Percentiles rank a stretch among this genome's conserved stretches.
Conservation (phyloP, 1,140 invertebrate genomes). For the Monochamus saltuarius region DNA sequence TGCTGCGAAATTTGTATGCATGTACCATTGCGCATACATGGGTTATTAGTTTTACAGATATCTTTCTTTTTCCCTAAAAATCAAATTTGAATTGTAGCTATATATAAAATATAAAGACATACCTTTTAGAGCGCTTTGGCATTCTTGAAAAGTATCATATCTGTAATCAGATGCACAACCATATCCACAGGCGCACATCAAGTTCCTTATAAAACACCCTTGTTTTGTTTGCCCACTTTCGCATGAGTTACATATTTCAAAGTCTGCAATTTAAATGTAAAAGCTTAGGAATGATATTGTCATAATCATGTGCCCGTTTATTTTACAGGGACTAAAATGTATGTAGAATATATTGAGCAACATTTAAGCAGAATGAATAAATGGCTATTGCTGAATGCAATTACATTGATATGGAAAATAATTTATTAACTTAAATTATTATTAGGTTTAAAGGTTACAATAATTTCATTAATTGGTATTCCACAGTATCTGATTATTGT, state of each 20-base stretch:
- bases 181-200: slow-evolving; percentile 56
- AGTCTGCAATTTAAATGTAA: slow-evolving; percentile 29
- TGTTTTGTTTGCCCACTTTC: slow-evolving; percentile 54
- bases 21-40: slow-evolving; percentile 64
- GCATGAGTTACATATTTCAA: slow-evolving; percentile 40
- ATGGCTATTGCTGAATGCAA: too few relatives aligned
- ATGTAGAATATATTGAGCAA: too few relatives aligned
- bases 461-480: too few relatives aligned
- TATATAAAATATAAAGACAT: slow-evolving; percentile 8
- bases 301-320: too few relatives aligned
- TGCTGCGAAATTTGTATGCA: slow-evolving; percentile 68
- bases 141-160: slow-evolving; percentile 54
- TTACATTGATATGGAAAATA: too few relatives aligned
- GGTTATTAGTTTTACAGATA: slow-evolving; percentile 59
- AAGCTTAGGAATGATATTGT: too few relatives aligned
- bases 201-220: slow-evolving; percentile 59
- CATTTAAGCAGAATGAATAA: too few relatives aligned
- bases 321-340: too few relatives aligned
- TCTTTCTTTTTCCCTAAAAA: slow-evolving; percentile 61
- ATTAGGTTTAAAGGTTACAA: too few relatives aligned
- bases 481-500: too few relatives aligned
- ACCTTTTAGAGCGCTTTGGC: slow-evolving; percentile 58
- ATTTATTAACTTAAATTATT: too few relatives aligned
- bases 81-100: neutral
- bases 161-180: slow-evolving; percentile 59